Conservation (phyloP, 2,113 vertebrate genomes). For the Pluvialis apricaria region DNA sequence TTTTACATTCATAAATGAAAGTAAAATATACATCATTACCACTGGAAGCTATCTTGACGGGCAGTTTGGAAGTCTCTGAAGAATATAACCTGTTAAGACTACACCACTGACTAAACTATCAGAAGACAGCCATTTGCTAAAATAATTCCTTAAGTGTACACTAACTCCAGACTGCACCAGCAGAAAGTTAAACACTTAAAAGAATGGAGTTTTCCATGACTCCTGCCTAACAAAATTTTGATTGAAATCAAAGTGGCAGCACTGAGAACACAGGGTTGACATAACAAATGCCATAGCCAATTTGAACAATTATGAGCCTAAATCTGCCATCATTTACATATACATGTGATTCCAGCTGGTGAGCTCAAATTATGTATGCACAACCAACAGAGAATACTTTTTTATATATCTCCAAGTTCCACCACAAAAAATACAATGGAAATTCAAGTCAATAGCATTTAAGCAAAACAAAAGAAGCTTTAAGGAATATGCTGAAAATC, state of each 20-base stretch:
- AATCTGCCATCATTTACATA: conserved; percentile 49
- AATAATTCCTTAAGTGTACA: background rate
- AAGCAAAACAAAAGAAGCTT: background rate
- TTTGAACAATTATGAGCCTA: conserved; percentile 51
- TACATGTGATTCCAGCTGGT: conserved; percentile 55
- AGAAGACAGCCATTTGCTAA: background rate
- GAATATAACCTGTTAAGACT: background rate
- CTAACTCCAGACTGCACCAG: background rate
- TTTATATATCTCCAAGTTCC: conserved; percentile 2
- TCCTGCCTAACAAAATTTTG: conserved; percentile 41
- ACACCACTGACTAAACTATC: background rate
- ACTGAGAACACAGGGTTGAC: conserved; percentile 56
- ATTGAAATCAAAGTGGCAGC: conserved; percentile 57
- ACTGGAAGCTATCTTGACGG: background rate
- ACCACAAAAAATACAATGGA: conserved; percentile 18
- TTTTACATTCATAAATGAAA: background rate
- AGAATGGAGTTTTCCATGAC: conserved; percentile 8
- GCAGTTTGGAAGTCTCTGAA: background rate
- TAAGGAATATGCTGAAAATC: background rate
- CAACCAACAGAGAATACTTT: conserved; percentile 32
- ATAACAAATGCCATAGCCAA: conserved; percentile 57
- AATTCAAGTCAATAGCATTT: conserved; percentile 11
- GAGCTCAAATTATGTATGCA: conserved; percentile 39
- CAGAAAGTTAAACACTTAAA: background rate
- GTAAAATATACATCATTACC: background rate